Evolutionary conservation across 1,140 invertebrate species (phyloP).

Genomic region (Brachionus plicatilis): DNA sequence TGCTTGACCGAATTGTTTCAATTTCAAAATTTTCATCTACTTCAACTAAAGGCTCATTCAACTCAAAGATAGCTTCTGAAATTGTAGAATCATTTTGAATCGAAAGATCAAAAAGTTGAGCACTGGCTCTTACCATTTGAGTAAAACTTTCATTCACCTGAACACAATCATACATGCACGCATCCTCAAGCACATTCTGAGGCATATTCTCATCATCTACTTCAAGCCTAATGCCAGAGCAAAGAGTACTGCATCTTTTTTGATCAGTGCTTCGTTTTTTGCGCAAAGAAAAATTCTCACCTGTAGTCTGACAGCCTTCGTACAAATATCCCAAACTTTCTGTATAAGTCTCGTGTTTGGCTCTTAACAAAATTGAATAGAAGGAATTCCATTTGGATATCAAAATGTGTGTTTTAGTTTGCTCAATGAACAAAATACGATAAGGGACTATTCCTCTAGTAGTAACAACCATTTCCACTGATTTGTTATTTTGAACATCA

Average conservation of each 20-base stretch:
- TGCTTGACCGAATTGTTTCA: neutral
- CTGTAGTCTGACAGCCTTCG: neutral
- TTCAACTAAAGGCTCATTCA: neutral
- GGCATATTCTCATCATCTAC: neutral
- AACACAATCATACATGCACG: neutral
- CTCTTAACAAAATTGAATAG: neutral
- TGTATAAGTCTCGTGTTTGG: neutral
- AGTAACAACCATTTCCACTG: neutral
- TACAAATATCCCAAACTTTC: neutral
- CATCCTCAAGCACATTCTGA: neutral
- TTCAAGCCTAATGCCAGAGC: neutral
- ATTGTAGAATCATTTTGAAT: neutral
- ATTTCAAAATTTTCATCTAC: neutral
- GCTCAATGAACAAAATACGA: neutral
- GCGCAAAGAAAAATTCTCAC: neutral
- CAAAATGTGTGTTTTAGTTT: neutral
- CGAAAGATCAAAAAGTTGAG: neutral
- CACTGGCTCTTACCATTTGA: neutral
- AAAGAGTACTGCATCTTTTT: neutral
- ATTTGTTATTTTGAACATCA: neutral
- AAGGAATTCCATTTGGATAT: neutral
- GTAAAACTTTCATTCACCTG: neutral
- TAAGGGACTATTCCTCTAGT: neutral
- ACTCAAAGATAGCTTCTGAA: neutral
- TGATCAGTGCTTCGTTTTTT: neutral